These are phyloP conservation scores for Himalopsyche kuldschensis DNA, from an alignment of 2,888 invertebrate genomes.

Conservation along the genomic window DNA sequence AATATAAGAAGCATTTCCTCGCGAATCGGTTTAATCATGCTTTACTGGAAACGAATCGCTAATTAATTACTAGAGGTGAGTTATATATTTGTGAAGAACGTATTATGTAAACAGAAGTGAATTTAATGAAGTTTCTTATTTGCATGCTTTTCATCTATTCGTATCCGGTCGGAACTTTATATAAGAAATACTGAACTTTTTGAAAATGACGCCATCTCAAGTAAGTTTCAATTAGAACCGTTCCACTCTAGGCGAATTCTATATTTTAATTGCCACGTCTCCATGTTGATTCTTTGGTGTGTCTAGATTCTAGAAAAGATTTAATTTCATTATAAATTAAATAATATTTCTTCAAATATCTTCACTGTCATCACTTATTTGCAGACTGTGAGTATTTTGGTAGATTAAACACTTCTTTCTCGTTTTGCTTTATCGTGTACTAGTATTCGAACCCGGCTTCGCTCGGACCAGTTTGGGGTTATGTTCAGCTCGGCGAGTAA, in stretches of 20 bases:
- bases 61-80: slow-evolving; percentile 31
- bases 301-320: too few species aligned
- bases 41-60: slow-evolving; percentile 21
- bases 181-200: neutral
- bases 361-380: too few species aligned
- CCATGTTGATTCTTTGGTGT: too few species aligned
- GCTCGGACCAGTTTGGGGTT: too few species aligned
- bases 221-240: neutral
- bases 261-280: neutral
- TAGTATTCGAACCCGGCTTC: too few species aligned
- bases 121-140: slow-evolving; percentile 9
- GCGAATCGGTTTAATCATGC: slow-evolving; percentile 27
- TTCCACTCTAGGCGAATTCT: neutral
- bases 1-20: slow-evolving; percentile 13
- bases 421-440: too few species aligned
- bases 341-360: too few species aligned
- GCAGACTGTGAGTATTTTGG: too few species aligned
- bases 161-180: neutral
- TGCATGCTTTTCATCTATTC: neutral
- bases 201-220: neutral
- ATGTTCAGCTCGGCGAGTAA: too few species aligned
- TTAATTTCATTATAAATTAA: too few species aligned
- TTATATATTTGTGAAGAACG: slow-evolving; percentile 19
- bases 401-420: too few species aligned
- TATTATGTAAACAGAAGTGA: slow-evolving; percentile 18